phyloP scores from a whole-genome alignment of 2,888 invertebrate genomes.

The Harpalus rufipes region DNA sequence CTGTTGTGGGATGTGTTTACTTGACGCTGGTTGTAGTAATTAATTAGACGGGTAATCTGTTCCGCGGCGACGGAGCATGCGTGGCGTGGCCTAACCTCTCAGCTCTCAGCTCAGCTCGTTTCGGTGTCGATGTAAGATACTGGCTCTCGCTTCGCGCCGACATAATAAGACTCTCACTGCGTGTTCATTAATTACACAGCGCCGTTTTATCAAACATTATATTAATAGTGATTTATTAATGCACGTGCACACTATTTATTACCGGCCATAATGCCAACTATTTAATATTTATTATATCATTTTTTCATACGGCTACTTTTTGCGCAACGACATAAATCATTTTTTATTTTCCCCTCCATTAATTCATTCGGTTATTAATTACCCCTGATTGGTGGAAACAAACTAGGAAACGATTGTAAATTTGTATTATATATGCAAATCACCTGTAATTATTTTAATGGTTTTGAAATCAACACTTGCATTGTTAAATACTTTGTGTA shows the following conservation, averaged over 20 bases:
- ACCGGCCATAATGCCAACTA: conserved; percentile 61
- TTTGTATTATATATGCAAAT: conserved; percentile 51
- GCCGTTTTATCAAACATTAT: conserved; percentile 67
- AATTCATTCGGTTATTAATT: conserved; percentile 57
- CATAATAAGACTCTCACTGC: conserved; percentile 63
- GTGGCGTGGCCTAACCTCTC: conserved; percentile 4
- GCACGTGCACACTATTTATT: conserved; percentile 67
- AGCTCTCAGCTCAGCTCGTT: neutral
- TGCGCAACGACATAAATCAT: conserved; percentile 65
- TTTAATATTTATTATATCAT: conserved; percentile 66
- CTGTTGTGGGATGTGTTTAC: neutral
- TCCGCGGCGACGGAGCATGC: conserved; percentile 39
- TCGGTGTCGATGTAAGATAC: conserved; percentile 60
- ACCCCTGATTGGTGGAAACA: conserved; percentile 44
- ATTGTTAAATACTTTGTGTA: conserved; percentile 43
- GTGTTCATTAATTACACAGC: conserved; percentile 65
- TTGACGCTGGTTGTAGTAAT: conserved; percentile 43
- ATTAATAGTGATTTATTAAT: conserved; percentile 67
- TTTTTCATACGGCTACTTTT: conserved; percentile 65
- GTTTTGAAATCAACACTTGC: conserved; percentile 56
- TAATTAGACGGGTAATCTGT: conserved; percentile 58
- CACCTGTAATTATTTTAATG: conserved; percentile 47
- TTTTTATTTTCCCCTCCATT: conserved; percentile 53
- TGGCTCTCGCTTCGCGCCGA: conserved; percentile 49
- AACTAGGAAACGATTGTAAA: conserved; percentile 43